Conservation (phyloP, 2,888 invertebrate species). For the Sycophila texana region DNA sequence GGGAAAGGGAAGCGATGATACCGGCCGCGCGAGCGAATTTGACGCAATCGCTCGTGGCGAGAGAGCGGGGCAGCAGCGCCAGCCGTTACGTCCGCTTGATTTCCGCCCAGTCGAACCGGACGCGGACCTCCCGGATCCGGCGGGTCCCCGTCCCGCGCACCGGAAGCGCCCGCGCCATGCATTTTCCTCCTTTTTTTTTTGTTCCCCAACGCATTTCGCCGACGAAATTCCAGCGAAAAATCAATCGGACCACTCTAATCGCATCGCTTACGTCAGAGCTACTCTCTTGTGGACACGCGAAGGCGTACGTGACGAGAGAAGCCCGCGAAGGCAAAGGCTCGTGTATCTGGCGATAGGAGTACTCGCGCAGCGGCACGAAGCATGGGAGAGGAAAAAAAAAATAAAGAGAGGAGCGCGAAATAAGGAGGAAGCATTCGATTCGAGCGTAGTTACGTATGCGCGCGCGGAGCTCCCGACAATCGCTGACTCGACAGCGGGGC, state of each 20-base stretch:
- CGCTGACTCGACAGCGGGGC: slow-evolving; percentile 27
- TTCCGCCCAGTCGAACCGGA: slow-evolving; percentile 67
- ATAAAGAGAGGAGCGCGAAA: background rate
- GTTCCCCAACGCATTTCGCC: too few species aligned
- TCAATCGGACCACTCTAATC: too few species aligned
- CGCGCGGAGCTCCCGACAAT: slow-evolving; percentile 24
- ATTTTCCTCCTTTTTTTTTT: too few species aligned
- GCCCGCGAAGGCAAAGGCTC: too few species aligned
- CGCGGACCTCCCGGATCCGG: slow-evolving; percentile 65
- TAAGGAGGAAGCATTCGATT: slow-evolving; percentile 43
- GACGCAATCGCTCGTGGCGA: slow-evolving; percentile 26
- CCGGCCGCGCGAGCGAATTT: slow-evolving; percentile 28
- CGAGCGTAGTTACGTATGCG: slow-evolving; percentile 32
- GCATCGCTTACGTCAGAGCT: too few species aligned
- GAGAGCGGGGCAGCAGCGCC: slow-evolving; percentile 15
- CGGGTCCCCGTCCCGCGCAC: slow-evolving; percentile 5
- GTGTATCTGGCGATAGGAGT: background rate
- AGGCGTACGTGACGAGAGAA: too few species aligned
- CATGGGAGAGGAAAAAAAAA: background rate
- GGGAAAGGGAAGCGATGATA: slow-evolving; percentile 20
- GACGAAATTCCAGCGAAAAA: too few species aligned
- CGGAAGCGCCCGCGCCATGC: slow-evolving; percentile 2
- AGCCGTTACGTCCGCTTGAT: slow-evolving; percentile 57
- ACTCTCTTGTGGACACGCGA: too few species aligned
- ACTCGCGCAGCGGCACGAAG: background rate